Evolutionary conservation across 2,888 invertebrate genomes (phyloP), one percentile per base, ranked within the genome.

Genomic region (Ormyrus pomaceus): DNA sequence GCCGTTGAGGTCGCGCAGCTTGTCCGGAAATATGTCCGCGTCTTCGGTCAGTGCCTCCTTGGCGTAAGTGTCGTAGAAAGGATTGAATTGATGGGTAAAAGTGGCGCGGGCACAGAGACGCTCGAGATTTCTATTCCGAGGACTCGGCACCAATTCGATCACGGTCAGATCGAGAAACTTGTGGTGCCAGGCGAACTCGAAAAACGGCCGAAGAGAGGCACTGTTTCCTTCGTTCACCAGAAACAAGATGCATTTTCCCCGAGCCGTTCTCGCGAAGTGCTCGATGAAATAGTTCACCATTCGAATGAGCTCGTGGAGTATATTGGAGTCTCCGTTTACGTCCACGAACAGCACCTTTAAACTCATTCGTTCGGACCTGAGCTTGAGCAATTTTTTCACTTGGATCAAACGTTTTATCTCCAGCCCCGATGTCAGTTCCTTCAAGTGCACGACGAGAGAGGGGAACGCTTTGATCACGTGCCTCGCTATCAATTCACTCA

Each of bases 271-370:
- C 2, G 70, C 65, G 1, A 58, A 10, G 6, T 59, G 50, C 0
- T 64, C 10, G 0, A 58, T 45, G 3, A 77, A 7, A 53, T 65
- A 71, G 5, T 6, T 51, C 9, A 77, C 19, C 10, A 34, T 10
- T 1, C 45, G 11, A 10, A 34, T 6, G 0, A 77, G 46, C 9
- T 5, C 8, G 6, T 34, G 5, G 0, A n/a, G 34, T 11, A 10
- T 10, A 2, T 66, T 11, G 9, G 0, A 7, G 5, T 45, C 50
- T 3, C 7, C n/a, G 50, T 11, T 65, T 2, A 34, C 62, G n/a
- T 76, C 76, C 2, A 76, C 48, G 11, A 76, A 8, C 0, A 69
- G 48, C n/a, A 76, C 19, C 10, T 69, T 76, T 9, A 76, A 7
- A 5, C 53, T 45, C 8, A 11, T 7, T 48, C 62, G 51, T 5